A percentile compares a stretch with the other conserved stretches of the same genome.
Conservation (phyloP, 23 tunicate genomes). For the Styela clava region DNA sequence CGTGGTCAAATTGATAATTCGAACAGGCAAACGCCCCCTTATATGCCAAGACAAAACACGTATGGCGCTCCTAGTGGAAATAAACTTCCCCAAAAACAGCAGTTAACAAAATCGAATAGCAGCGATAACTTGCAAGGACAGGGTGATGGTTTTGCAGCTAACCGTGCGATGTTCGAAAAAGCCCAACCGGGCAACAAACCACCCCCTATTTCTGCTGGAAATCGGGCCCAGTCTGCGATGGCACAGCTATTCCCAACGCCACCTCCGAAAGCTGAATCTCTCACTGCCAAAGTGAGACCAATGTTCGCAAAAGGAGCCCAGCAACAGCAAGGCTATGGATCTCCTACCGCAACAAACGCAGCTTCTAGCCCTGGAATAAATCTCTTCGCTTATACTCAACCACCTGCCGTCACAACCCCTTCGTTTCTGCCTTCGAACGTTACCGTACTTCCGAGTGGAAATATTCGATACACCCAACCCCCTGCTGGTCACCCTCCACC, state of each 20-base stretch:
- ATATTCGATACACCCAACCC: slow-evolving; percentile 75
- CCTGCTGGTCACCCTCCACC: slow-evolving; percentile 66
- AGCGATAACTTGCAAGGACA: slow-evolving; percentile 11
- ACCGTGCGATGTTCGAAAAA: slow-evolving; percentile 20
- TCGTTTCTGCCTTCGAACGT: slow-evolving; percentile 42
- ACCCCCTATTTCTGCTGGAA: background rate
- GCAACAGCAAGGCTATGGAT: background rate
- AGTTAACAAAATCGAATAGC: background rate
- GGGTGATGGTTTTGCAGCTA: slow-evolving; percentile 19
- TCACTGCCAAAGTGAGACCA: slow-evolving; percentile 81
- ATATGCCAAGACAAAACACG: slow-evolving; percentile 28
- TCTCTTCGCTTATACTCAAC: slow-evolving; percentile 78
- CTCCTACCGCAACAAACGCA: background rate
- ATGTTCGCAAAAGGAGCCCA: slow-evolving; percentile 45
- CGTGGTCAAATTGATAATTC: slow-evolving; percentile 62
- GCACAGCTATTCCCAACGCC: slow-evolving; percentile 53
- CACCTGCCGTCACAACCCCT: slow-evolving; percentile 34
- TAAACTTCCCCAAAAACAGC: background rate
- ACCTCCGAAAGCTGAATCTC: slow-evolving; percentile 33
- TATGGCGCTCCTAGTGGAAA: slow-evolving; percentile 2
- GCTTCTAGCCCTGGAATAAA: slow-evolving; percentile 41
- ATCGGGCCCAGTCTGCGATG: slow-evolving; percentile 68
- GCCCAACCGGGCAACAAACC: too few relatives aligned
- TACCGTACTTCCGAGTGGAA: slow-evolving; percentile 76
- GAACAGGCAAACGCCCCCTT: slow-evolving; percentile 4